Conservation (phyloP, 1,140 invertebrate species). For the Philopotamus ludificatus region DNA sequence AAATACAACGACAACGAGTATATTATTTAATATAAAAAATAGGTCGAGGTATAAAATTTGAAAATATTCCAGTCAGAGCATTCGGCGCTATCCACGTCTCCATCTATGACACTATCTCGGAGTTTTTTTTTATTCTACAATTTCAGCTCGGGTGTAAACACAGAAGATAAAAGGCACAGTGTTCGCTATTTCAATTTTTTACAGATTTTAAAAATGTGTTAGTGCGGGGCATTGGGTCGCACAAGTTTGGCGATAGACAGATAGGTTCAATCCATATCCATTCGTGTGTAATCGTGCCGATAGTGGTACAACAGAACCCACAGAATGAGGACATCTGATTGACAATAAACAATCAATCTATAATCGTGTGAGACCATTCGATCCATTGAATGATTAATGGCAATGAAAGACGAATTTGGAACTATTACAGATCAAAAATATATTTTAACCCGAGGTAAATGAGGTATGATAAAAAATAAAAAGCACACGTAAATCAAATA, state of each 20-base stretch:
- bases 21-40: no score
- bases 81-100: constrained; percentile 4
- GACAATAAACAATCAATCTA: not conserved
- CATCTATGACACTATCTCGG: not conserved
- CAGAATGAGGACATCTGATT: not conserved
- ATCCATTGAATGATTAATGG: constrained; percentile 3
- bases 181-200: no score
- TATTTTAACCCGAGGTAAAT: no score
- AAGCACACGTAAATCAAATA: no score
- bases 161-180: no score
- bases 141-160: not conserved
- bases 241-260: not conserved
- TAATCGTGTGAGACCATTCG: not conserved
- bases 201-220: no score
- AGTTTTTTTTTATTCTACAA: not conserved
- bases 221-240: no score
- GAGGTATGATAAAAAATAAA: no score
- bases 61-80: not conserved
- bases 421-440: no score
- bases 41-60: not conserved
- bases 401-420: no score
- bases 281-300: not conserved
- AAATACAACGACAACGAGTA: no score
- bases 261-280: not conserved
- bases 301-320: not conserved